These are phyloP conservation scores for Chiloscyllium plagiosum DNA, from an alignment of 2,113 vertebrate genomes.

Conservation along the genomic window DNA sequence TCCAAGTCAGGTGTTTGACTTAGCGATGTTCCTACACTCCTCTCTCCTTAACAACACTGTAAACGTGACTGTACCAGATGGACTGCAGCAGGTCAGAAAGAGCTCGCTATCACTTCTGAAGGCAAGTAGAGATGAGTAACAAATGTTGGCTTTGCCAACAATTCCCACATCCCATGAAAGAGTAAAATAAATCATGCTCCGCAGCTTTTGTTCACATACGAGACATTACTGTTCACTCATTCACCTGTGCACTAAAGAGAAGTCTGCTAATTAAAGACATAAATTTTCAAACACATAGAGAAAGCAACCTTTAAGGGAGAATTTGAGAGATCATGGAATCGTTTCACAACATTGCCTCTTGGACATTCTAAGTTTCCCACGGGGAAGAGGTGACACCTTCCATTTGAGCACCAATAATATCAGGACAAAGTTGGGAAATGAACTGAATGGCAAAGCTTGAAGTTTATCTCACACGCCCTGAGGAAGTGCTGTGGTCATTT, in stretches of 20 bases:
- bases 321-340: constrained; percentile 40
- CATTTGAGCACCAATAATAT: constrained; percentile 58
- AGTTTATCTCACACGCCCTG: background rate
- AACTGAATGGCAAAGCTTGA: constrained; percentile 39
- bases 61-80: too few relatives aligned
- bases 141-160: too few relatives aligned
- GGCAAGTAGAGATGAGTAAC: too few relatives aligned
- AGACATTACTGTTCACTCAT: constrained; percentile 31
- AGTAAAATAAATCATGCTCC: background rate
- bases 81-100: too few relatives aligned
- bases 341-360: constrained; percentile 51
- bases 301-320: constrained; percentile 46
- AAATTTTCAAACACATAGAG: too few relatives aligned
- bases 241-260: too few relatives aligned
- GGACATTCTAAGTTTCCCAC: constrained; percentile 62
- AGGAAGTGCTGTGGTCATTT: background rate
- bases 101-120: too few relatives aligned
- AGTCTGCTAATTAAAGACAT: too few relatives aligned
- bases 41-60: too few relatives aligned
- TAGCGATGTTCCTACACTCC: too few relatives aligned
- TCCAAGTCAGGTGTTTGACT: too few relatives aligned
- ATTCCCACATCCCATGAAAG: too few relatives aligned
- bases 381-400: constrained; percentile 63
- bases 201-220: background rate
- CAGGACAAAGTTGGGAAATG: constrained; percentile 56